These are phyloP conservation scores for Galaxias olidus DNA, from an alignment of 2,797 vertebrate species.

Conservation along the genomic window DNA sequence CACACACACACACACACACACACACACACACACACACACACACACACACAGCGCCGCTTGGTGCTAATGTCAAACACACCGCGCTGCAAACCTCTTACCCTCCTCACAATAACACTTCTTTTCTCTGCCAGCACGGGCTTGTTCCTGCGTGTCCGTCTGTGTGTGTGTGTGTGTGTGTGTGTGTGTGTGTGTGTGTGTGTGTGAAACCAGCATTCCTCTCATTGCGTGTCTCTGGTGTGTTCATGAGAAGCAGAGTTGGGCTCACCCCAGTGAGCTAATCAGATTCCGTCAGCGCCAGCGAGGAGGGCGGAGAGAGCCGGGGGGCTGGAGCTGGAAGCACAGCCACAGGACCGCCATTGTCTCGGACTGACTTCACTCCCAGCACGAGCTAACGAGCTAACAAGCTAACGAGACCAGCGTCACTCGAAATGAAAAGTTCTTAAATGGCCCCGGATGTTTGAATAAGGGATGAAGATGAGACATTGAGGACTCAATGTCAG, in stretches of 20 bases:
- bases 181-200: neutral
- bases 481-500: no score
- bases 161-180: slow-evolving; percentile 8
- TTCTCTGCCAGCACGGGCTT: neutral
- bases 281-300: slow-evolving; percentile 5
- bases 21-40: neutral
- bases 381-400: no score
- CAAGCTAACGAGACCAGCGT: no score
- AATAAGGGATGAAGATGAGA: no score
- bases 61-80: slow-evolving; percentile 4
- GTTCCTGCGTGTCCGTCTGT: neutral
- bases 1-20: neutral
- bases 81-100: slow-evolving; percentile 7
- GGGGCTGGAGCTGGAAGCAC: no score
- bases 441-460: no score
- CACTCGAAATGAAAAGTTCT: no score
- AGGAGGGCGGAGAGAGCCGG: no score
- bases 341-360: neutral
- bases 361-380: slow-evolving; percentile 27
- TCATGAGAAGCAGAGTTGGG: slow-evolving; percentile 23
- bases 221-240: slow-evolving; percentile 28
- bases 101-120: neutral
- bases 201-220: neutral
- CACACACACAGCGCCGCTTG: neutral
- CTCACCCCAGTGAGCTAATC: slow-evolving; percentile 15